phyloP scores from a whole-genome alignment of 1,140 invertebrate species.

The Apis cerana region DNA sequence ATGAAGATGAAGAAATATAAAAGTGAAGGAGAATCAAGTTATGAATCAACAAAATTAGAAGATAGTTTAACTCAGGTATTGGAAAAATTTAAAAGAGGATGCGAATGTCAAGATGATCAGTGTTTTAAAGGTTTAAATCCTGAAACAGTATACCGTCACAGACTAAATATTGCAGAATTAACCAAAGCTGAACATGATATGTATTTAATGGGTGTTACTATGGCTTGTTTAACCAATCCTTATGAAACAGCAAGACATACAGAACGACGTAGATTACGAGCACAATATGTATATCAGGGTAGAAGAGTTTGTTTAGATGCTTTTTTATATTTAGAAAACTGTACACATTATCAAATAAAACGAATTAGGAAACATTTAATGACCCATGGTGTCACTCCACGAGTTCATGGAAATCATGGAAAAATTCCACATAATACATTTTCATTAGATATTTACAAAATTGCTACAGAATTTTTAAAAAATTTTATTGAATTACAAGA shows the following conservation, averaged over 20 bases:
- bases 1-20: conserved; percentile 80
- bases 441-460: conserved; percentile 88
- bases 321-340: conserved; percentile 90
- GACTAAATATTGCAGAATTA: conserved; percentile 89
- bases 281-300: conserved; percentile 89
- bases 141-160: conserved; percentile 88
- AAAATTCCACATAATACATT: conserved; percentile 92
- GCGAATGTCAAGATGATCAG: conserved; percentile 88
- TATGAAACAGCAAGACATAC: conserved; percentile 87
- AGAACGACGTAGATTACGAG: conserved; percentile 86
- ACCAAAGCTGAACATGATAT: conserved; percentile 87
- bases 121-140: conserved; percentile 88
- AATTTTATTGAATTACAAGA: conserved; percentile 85
- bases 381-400: conserved; percentile 88
- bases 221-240: conserved; percentile 89
- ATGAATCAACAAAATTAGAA: conserved; percentile 82
- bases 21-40: conserved; percentile 76
- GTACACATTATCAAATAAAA: conserved; percentile 90
- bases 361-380: conserved; percentile 89
- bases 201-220: conserved; percentile 90
- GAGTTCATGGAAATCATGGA: conserved; percentile 89
- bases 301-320: conserved; percentile 89
- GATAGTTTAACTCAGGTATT: conserved; percentile 84
- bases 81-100: conserved; percentile 86
- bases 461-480: conserved; percentile 88